Evolutionary conservation across 2,113 vertebrate genomes (phyloP).

Genomic region (Pangasianodon gigas): DNA sequence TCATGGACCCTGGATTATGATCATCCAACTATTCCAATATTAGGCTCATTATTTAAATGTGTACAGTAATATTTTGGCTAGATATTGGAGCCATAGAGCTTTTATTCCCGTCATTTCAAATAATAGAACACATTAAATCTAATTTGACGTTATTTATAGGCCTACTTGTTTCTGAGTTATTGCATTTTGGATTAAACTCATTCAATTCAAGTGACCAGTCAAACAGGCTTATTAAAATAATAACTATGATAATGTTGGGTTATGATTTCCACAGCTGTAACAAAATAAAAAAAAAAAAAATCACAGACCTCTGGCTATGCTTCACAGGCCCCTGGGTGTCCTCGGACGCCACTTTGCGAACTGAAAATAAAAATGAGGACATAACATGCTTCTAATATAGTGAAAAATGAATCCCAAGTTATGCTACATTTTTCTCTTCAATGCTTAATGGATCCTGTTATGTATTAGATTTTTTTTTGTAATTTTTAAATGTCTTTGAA

Average conservation of each 20-base stretch:
- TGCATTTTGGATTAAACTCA: neutral
- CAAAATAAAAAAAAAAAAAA: neutral
- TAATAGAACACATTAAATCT: neutral
- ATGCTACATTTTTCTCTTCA: neutral
- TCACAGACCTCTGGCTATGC: neutral
- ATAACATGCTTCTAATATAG: neutral
- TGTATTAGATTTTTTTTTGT: neutral
- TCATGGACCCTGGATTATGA: neutral
- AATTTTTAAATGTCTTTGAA: neutral
- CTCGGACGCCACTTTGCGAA: neutral
- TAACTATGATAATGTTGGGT: neutral
- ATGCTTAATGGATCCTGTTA: neutral
- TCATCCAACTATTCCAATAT: neutral
- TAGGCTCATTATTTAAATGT: neutral
- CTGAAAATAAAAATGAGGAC: neutral
- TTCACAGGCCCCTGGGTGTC: neutral
- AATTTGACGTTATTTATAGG: neutral
- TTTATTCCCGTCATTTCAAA: neutral
- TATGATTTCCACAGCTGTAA: neutral
- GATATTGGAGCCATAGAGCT: neutral
- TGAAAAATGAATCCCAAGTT: neutral
- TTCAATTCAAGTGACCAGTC: neutral
- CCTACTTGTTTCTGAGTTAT: neutral
- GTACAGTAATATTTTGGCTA: neutral
- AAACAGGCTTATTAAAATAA: neutral